Conservation (phyloP, 2,113 vertebrate species). For the Felis chaus region DNA sequence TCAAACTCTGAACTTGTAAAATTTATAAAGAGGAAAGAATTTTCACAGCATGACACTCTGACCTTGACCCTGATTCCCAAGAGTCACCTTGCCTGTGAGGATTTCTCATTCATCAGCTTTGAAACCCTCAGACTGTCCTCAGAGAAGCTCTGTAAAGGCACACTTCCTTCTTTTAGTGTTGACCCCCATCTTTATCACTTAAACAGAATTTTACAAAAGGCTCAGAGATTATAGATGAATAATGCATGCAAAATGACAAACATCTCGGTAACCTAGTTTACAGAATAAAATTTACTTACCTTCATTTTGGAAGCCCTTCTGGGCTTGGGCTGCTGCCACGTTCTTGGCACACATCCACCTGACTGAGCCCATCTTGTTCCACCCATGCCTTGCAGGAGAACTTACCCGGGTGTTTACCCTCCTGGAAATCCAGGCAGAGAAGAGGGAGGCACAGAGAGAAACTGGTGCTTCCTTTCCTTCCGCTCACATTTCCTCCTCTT, state of each 20-base stretch:
- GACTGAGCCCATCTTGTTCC: background rate
- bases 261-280: background rate
- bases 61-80: background rate
- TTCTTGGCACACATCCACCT: background rate
- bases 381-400: background rate
- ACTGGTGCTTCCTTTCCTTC: background rate
- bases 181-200: background rate
- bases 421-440: background rate
- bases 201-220: background rate
- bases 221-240: background rate
- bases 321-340: background rate
- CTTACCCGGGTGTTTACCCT: background rate
- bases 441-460: background rate
- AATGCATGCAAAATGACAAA: background rate
- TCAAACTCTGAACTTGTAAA: background rate
- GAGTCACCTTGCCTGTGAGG: background rate
- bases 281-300: background rate
- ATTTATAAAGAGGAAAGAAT: background rate
- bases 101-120: background rate
- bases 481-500: background rate
- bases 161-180: background rate
- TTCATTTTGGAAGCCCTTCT: background rate
- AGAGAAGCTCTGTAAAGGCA: background rate
- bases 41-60: background rate
- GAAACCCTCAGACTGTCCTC: background rate